Percentiles rank a stretch among this genome's conserved stretches.
These are phyloP conservation scores for Albula goreensis DNA, from an alignment of 2,113 vertebrate genomes.

Conservation along the genomic window DNA sequence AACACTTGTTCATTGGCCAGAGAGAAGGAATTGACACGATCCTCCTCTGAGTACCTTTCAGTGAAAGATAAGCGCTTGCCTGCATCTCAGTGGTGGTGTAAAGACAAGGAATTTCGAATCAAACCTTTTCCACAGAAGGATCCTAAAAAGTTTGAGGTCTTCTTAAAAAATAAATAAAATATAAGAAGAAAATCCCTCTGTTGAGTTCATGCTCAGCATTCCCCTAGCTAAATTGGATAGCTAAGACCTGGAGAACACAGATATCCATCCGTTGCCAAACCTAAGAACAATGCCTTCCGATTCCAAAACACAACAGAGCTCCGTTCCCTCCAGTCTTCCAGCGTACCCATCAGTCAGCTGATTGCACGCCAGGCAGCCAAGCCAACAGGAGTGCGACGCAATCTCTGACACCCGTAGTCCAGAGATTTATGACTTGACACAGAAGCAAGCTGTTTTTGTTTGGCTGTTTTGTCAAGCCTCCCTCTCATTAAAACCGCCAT, in stretches of 20 bases:
- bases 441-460: background rate
- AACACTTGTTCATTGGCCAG: background rate
- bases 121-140: background rate
- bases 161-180: background rate
- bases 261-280: no score
- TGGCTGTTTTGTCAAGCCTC: background rate
- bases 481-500: background rate
- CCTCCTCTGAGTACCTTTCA: background rate
- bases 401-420: background rate
- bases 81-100: no score
- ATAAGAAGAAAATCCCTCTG: background rate
- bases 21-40: background rate
- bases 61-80: background rate
- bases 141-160: background rate
- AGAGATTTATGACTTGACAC: background rate
- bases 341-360: background rate
- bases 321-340: background rate
- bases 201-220: slow-evolving; percentile 1
- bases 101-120: background rate
- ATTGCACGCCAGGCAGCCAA: background rate
- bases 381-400: background rate
- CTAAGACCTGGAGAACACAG: background rate
- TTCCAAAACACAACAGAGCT: background rate
- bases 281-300: background rate
- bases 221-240: background rate